Conservation (phyloP, 2,113 vertebrate species). For the Propithecus coquereli region DNA sequence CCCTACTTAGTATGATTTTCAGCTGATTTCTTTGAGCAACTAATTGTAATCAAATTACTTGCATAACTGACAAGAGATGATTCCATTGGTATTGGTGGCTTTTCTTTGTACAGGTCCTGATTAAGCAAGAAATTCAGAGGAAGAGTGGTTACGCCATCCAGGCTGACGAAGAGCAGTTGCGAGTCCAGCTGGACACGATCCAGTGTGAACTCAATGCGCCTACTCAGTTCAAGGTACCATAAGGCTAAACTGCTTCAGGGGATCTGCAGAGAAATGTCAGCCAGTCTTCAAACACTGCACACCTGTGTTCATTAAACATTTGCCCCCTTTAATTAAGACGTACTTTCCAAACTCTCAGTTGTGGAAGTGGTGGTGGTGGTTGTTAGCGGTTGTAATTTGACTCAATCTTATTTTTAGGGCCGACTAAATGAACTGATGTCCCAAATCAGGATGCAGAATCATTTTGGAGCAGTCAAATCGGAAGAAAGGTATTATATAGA, state of each 20-base stretch:
- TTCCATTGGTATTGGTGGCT: not conserved
- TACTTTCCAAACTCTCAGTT: not conserved
- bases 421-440: slow-evolving; percentile 98
- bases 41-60: not conserved
- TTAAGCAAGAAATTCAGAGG: slow-evolving; percentile 98
- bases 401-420: slow-evolving; percentile 83
- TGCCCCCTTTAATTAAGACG: not conserved
- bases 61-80: not conserved
- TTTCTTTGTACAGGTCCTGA: slow-evolving; percentile 88
- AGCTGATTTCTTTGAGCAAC: not conserved
- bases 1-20: not conserved
- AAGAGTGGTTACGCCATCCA: slow-evolving; percentile 98
- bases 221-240: slow-evolving; percentile 95
- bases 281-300: not conserved
- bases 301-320: not conserved
- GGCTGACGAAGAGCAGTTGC: slow-evolving; percentile 96
- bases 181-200: slow-evolving; percentile 96
- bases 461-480: slow-evolving; percentile 93
- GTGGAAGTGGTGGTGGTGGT: not conserved
- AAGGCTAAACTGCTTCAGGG: not conserved
- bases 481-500: slow-evolving; percentile 96
- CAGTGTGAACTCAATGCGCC: slow-evolving; percentile 97
- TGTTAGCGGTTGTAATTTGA: slow-evolving; percentile 5
- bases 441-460: slow-evolving; percentile 99
- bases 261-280: not conserved